These are phyloP conservation scores for Diabrotica undecimpunctata DNA, from an alignment of 1,140 invertebrate genomes.

Conservation along the genomic window DNA sequence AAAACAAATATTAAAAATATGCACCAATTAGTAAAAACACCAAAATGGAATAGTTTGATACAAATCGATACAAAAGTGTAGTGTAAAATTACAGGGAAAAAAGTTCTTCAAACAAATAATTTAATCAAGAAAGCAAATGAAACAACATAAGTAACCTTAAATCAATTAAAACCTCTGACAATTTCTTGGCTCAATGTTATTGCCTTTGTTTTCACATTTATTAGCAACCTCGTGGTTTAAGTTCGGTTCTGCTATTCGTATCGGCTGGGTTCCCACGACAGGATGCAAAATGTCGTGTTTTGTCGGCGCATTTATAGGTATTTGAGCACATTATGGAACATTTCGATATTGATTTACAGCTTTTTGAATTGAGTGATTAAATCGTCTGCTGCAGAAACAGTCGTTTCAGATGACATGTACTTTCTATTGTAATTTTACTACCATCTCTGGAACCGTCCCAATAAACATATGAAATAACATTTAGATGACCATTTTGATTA, in stretches of 20 bases:
- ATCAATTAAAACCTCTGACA: too few species aligned
- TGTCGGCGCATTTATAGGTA: slow-evolving; percentile 17
- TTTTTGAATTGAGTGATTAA: slow-evolving; percentile 14
- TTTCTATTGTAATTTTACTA: background rate
- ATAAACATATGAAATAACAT: background rate
- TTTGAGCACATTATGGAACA: slow-evolving; percentile 20
- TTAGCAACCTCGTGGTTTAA: background rate
- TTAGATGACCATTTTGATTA: too few species aligned
- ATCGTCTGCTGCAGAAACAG: slow-evolving; percentile 1
- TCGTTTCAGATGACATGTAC: background rate
- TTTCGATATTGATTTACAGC: slow-evolving; percentile 13
- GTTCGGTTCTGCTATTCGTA: background rate
- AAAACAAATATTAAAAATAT: too few species aligned
- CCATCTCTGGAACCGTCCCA: background rate
- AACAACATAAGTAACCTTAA: too few species aligned
- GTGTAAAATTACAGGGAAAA: too few species aligned
- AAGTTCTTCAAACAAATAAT: too few species aligned
- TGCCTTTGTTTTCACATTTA: too few species aligned
- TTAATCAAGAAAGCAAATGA: too few species aligned
- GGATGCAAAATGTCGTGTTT: slow-evolving; percentile 16
- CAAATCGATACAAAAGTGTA: too few species aligned
- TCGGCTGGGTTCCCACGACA: slow-evolving; percentile 2
- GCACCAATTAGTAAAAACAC: too few species aligned
- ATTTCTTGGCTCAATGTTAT: too few species aligned
- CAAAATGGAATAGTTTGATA: too few species aligned